Base-by-base conservation (phyloP, 2,113 vertebrate genomes). In the Erythrolamprus reginae region DNA sequence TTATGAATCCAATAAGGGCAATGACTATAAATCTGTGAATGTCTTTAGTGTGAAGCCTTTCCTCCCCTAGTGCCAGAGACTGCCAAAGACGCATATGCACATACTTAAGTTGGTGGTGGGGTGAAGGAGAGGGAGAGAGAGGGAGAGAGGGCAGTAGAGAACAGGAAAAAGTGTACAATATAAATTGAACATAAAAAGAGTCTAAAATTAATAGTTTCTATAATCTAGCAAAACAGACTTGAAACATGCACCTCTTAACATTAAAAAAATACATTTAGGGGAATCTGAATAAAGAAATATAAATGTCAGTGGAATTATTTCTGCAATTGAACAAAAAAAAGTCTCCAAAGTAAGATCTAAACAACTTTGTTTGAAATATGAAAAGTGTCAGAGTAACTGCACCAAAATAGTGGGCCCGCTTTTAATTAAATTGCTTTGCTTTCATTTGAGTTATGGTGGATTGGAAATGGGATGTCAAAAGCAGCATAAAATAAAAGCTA, bases 381-480 rank as follows among this genome's bases (percentile, higher is more conserved):
- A 89, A 93, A 92, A 91, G 26, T 92, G 96, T 94, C 86, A 65
- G 45, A 94, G 45, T 92, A 94, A 94, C 93, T 93, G 92, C 87
- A 96, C 94, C 51, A 88, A 95, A 95, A 61, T 87, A 88, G 82
- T 93, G 95, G 85, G 33, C 88, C 88, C 87, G 85, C 92, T 92
- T 28, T 87, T 96, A 93, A 95, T 96, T 95, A 94, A 94, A 94
- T 94, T 93, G 83, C 61, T 93, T 58, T 91, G 58, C 47, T 90
- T 87, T 82, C 23, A 50, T 56, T 70, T 42, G 26, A 45, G 33
- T 87, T 38, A 82, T 17, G 86, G 53, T 23, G 24, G 48, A 82
- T 45, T 28, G 50, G 51, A 87, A 70, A 55, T 55, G 65, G 13
- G 26, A 87, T 5, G 38, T 55, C 55, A 52, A 51, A 26, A 17